Evolutionary conservation across 53 echinoderm and acorn worm genomes (phyloP), one percentile per base, ranked within the genome.

Genomic region (Zoroaster sp.): DNA sequence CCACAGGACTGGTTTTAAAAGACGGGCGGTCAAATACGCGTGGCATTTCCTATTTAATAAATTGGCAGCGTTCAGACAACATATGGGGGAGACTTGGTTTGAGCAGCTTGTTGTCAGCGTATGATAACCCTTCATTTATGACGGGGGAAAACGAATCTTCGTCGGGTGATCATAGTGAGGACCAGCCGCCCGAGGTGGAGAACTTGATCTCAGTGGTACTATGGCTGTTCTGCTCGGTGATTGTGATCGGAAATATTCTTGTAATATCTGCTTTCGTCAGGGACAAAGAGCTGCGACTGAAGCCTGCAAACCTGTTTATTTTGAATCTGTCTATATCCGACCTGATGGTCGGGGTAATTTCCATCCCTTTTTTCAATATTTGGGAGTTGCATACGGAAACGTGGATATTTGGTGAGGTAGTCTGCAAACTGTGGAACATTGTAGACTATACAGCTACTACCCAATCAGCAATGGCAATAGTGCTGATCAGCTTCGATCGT

Each of bases 381-480:
- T 77, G 71, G 80, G 43, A 36, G 35, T 44, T n/a, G 34, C 73
- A 87, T 44, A 69, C 69, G 10, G 74, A 1, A 8, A 10, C 25
- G 13, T 91, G 92, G 92, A 14, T 33, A n/a, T 70, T 87, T 37
- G 88, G 92, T n/a, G 88, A 91, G 55, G 78, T 54, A 33, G 55
- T 69, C 41, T 91, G 92, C 69, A 91, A 91, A 35, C 59, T 78
- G 0, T 83, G 71, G 79, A 65, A 40, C 42, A 72, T 91, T 66
- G 47, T 74, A n/a, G 92, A 91, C 51, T 91, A 91, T 73, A 74
- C 92, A 14, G 80, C 92, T 1, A 65, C 80, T 2, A 87, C 92
- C 34, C 79, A 87, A 30, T 87, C 92, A 2, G 45, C 79, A 2
- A 11, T 78, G 45, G 87, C 87, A 3, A 91, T 91, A 54, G 72